Base-by-base conservation (phyloP, 2,113 vertebrate species). In the Ptilonorhynchus violaceus region DNA sequence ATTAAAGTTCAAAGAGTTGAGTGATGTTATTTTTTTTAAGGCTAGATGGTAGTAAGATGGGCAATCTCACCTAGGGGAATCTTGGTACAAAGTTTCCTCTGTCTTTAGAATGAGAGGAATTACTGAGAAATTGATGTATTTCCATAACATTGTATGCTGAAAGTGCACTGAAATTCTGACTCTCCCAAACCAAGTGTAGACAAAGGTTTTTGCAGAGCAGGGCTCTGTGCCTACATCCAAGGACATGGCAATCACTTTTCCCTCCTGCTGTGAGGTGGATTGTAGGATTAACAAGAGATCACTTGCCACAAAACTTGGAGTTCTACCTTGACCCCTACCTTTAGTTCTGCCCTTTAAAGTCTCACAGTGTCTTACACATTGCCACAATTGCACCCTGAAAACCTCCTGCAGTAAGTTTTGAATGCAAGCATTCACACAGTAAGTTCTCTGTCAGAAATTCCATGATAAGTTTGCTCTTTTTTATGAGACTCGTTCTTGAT, bases 401-500 rank as follows among this genome's bases (percentile, higher is more conserved):
- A 47, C 30, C 17, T 80, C 30, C 15, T 4, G 0, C 17, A 15
- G 6, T 35, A 60, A 39, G 41, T 88, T 86, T 70, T 94, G 33
- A 33, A 7, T 67, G 42, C 18, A 56, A 39, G 20, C 14, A 20
- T 78, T 91, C 78, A 52, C 14, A 35, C 13, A 55, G 55, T 37
- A 79, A 44, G 4, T 78, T 94, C 21, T 72, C 33, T 27, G 13
- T 87, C 24, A 59, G 83, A 50, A 59, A 55, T 88, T 44, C 91
- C 46, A 3, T 58, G 78, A 49, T 64, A 83, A 74, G 16, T 55
- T 84, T 84, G 18, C 35, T 41, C n/a, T 59, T 74, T 87, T 88
- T 88, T 92, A 92, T 93, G 84, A 81, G 68, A 28, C 89, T 78
- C 2, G 3, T 84, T 96, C 73, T 89, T 89, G 60, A 95, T 97